phyloP scores from a whole-genome alignment of 2,113 vertebrate genomes.

The Benitochromis conjunctus region DNA sequence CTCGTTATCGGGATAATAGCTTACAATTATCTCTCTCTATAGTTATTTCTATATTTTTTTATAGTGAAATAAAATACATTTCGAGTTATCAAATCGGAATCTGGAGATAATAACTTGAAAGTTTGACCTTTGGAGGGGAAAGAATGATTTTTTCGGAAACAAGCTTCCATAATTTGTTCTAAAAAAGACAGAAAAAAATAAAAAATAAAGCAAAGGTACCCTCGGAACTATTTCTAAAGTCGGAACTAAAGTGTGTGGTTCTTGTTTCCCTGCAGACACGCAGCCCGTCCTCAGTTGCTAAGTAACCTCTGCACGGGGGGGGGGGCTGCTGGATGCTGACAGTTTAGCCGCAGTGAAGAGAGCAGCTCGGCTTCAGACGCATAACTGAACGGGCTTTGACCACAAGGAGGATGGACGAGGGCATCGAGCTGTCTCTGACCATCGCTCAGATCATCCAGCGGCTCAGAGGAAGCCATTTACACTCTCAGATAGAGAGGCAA shows the following conservation, averaged over 20 bases:
- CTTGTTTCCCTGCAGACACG: constrained; percentile 28
- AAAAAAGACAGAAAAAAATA: no score
- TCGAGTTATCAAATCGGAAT: neutral
- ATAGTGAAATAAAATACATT: neutral
- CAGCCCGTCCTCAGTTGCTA: constrained; percentile 50
- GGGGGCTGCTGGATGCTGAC: constrained; percentile 11
- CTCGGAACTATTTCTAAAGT: neutral
- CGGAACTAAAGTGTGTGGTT: constrained; percentile 51
- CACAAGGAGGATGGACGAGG: constrained; percentile 75
- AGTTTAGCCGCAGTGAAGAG: neutral
- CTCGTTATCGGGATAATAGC: neutral
- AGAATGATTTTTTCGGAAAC: neutral
- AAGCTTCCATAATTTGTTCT: no score
- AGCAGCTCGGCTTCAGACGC: neutral
- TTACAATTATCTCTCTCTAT: neutral
- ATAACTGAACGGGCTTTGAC: neutral
- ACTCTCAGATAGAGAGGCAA: constrained; percentile 90
- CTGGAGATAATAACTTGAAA: neutral
- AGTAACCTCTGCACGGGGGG: constrained; percentile 45
- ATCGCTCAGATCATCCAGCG: constrained; percentile 87
- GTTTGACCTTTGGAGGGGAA: neutral
- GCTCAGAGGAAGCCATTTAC: constrained; percentile 83
- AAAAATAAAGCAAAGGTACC: no score
- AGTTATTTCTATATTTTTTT: neutral
- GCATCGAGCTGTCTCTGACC: constrained; percentile 79